Base-by-base conservation (phyloP, 2,113 vertebrate genomes). In the Oncorhynchus kisutch region DNA sequence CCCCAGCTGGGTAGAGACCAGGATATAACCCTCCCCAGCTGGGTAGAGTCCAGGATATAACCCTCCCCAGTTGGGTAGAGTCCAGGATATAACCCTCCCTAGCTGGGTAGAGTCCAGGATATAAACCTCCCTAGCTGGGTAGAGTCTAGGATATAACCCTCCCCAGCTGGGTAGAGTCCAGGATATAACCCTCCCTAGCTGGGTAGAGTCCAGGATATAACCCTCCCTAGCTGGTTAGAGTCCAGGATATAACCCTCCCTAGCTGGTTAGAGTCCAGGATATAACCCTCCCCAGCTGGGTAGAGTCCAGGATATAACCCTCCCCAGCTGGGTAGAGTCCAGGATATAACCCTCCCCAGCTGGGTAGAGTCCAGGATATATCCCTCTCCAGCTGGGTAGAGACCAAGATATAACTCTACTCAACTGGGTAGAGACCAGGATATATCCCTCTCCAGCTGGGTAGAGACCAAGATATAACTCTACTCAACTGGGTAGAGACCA, bases 31-130 rank as follows among this genome's bases (percentile, higher is more conserved):
- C 29, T 1, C 4, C 29, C 4, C 0, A 20, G 69, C 72, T 69
- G 54, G 70, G 9, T 72, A 69, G 68, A 79, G 80, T 8, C 51
- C 22, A 20, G 20, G 18, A 39, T 39, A 7, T 39, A 39, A 8
- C 34, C 7, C 34, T 39, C 34, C 7, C 54, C 0, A 20, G 71
- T 74, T 69, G 54, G 70, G 12, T 72, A 69, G 68, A 79, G 80
- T 5, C 59, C 22, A 20, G 20, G 18, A 34, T 34, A 7, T 34
- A 2, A 8, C 34, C 1, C 1, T 34, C 34, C 6, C 54, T 0
- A 20, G 73, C 72, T 69, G 60, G 70, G 12, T 72, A 69, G 65
- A 78, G 80, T 11, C 59, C 22, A 20, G 20, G n/a, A 34, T 34
- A 2, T 8, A 34, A 34, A 6, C 34, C 34, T 34, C 6, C 34